These are phyloP conservation scores for Amphimedon queenslandica DNA, from an alignment of 37 sponge, comb jelly and placozoan genomes.

Conservation along the genomic window DNA sequence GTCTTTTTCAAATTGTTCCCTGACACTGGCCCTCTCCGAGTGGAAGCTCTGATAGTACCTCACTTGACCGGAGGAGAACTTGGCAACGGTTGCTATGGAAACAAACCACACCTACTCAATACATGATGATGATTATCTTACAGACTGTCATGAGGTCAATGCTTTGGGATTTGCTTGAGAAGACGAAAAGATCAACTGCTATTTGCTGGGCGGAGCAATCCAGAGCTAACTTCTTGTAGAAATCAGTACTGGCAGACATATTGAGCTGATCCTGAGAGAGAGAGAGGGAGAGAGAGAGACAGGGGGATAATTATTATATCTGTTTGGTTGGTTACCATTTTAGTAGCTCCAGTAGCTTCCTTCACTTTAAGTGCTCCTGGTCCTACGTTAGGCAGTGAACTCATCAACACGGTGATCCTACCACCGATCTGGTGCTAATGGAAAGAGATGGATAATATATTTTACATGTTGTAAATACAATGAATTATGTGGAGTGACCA, in stretches of 20 bases:
- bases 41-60: constrained; percentile 87
- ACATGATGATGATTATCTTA: constrained; percentile 6
- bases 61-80: constrained; percentile 92
- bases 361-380: constrained; percentile 70
- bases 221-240: constrained; percentile 94
- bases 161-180: constrained; percentile 40
- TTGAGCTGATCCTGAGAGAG: constrained; percentile 51
- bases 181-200: constrained; percentile 86
- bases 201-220: constrained; percentile 93
- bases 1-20: constrained; percentile 59
- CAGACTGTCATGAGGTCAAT: constrained; percentile 71
- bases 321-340: constrained; percentile 7
- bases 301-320: not conserved
- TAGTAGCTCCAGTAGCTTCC: constrained; percentile 25
- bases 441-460: no score
- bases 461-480: no score
- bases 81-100: constrained; percentile 61
- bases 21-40: constrained; percentile 21
- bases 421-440: constrained; percentile 78
- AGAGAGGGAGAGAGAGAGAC: not conserved
- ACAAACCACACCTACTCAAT: constrained; percentile 11
- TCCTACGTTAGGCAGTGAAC: constrained; percentile 61
- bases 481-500: not conserved
- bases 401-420: constrained; percentile 62
- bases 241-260: constrained; percentile 81